Base-by-base conservation (phyloP, 2,113 vertebrate genomes). In the Hippocampus zosterae region DNA sequence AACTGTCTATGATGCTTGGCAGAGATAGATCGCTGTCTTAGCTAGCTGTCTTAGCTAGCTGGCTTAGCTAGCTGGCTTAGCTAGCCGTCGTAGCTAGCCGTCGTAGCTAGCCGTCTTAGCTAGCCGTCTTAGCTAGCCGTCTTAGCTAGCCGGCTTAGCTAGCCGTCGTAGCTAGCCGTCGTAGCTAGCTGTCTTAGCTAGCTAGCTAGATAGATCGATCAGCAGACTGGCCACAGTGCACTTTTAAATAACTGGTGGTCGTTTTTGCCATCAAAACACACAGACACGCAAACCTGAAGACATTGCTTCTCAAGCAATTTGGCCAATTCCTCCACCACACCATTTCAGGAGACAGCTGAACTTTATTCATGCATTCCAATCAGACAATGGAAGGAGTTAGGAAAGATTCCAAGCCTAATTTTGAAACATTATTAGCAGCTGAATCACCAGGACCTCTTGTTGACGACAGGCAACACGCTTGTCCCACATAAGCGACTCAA, bases 341-440 rank as follows among this genome's bases (percentile, higher is more conserved):
- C 61, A n/a, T 64, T 42, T 64, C 21, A 25, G 62, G n/a, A 29
- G 44, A 46, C 16, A 25, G n/a, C 11, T 46, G 8, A 29, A 19
- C n/a, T 65, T 10, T 29, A 29, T 27, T 42, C 29, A 44, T 48
- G 44, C 44, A 48, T 65, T 50, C 44, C 44, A 29, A 18, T 50
- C 64, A 65, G 64, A 65, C 42, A 48, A 50, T 48, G 23, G 64
- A 50, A n/a, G 15, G 27, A 65, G 64, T 27, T 65, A 48, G 42
- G 25, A 3, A 46, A 29, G 8, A 25, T 19, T 27, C 23, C 64
- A 27, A 27, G 2, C n/a, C 1, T 48, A 8, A 48, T 65, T 27
- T 46, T 48, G 13, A 16, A 46, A 48, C 16, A 0, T 48, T 27
- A 48, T 65, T 15, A 5, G 41, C 44, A 9, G 63, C 21, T 46